A percentile compares a stretch with the other conserved stretches of the same genome.
Evolutionary conservation across 2,113 vertebrate species (phyloP).

Genomic region (Pomatostomus ruficeps): DNA sequence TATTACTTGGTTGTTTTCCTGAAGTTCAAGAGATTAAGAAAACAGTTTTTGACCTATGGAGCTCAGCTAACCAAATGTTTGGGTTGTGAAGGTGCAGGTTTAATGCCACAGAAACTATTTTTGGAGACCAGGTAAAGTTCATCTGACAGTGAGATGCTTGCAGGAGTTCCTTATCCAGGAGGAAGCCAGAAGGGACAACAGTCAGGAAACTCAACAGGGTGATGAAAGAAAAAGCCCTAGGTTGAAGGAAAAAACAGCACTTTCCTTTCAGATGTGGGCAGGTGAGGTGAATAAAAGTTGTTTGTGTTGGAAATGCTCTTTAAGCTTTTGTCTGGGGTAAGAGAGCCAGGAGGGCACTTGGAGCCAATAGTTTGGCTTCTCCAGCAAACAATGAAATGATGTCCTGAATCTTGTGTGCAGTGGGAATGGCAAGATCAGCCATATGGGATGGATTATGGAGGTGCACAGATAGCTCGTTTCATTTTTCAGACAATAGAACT

Average conservation of each 20-base stretch:
- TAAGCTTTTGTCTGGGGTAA: neutral
- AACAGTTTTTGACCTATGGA: neutral
- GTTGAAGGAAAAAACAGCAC: neutral
- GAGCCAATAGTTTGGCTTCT: neutral
- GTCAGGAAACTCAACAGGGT: neutral
- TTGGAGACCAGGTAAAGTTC: neutral
- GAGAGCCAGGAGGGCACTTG: neutral
- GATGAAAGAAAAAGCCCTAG: neutral
- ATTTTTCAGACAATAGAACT: slow-evolving; percentile 81
- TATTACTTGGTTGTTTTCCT: neutral
- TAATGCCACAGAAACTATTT: slow-evolving; percentile 12
- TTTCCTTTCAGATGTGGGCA: slow-evolving; percentile 8
- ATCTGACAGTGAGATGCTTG: neutral
- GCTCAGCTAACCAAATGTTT: neutral
- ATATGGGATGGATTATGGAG: slow-evolving; percentile 80
- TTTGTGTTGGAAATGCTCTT: slow-evolving; percentile 1
- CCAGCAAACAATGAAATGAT: neutral
- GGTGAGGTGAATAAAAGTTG: slow-evolving; percentile 3
- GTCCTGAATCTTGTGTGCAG: neutral
- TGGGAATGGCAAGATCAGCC: neutral
- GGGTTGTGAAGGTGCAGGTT: neutral
- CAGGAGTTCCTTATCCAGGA: neutral
- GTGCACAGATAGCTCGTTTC: slow-evolving; percentile 76
- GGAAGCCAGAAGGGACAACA: neutral
- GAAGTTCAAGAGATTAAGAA: neutral